Percentiles rank a stretch among this genome's conserved stretches.
Conservation (phyloP, 2,113 vertebrate genomes). For the Desmodus rotundus region DNA sequence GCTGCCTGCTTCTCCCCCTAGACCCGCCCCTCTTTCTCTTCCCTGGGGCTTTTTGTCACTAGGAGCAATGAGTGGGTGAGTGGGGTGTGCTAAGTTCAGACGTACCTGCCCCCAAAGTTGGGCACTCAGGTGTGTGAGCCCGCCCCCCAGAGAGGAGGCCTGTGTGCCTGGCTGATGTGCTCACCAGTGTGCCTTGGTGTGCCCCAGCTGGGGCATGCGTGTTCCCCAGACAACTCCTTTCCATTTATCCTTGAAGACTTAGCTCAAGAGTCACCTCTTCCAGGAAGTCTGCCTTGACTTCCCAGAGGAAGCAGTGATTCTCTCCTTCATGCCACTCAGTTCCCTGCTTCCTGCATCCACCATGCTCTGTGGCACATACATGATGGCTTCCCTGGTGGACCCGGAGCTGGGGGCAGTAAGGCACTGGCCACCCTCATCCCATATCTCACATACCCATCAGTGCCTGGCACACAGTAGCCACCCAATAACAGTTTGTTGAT, state of each 20-base stretch:
- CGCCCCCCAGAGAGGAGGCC: neutral
- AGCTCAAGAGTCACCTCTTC: neutral
- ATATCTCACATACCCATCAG: neutral
- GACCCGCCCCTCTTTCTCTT: neutral
- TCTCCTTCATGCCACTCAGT: neutral
- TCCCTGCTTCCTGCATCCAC: neutral
- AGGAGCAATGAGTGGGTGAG: neutral
- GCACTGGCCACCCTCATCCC: neutral
- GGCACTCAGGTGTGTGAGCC: neutral
- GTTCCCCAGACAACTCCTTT: neutral
- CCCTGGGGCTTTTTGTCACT: neutral
- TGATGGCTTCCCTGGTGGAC: neutral
- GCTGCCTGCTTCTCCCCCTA: neutral
- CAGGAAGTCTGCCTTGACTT: slow-evolving; percentile 27
- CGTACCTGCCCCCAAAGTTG: neutral
- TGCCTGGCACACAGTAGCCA: neutral
- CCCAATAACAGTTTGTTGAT: neutral
- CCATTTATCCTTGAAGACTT: neutral
- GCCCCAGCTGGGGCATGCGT: accelerated
- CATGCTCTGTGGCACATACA: neutral
- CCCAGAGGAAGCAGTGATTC: neutral
- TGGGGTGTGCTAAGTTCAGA: neutral
- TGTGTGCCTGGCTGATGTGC: neutral
- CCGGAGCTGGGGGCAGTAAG: neutral
- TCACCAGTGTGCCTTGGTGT: neutral